Base-by-base conservation (phyloP, 2,888 invertebrate genomes). In the Erannis defoliaria region DNA sequence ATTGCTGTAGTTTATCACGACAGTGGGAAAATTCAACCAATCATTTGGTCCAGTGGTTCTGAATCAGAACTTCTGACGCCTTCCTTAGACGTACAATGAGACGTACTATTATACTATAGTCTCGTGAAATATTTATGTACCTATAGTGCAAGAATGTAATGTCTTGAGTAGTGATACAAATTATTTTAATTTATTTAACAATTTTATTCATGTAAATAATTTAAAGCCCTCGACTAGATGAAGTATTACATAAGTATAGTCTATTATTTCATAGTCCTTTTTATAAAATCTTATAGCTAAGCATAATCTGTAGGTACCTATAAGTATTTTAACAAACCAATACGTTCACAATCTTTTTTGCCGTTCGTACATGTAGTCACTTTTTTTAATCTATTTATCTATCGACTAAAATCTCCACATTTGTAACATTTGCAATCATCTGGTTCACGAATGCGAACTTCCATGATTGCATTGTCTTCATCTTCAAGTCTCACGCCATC, bases 381-480 rank as follows among this genome's bases (percentile, higher is more conserved):
- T n/a, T n/a, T n/a, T n/a, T 33, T 29, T 12, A 35, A 16, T 45
- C 21, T 48, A 12, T 42, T 29, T 54, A 31, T 53, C 93, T 94
- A 96, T 91, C 96, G 95, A 58, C 96, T 96, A 79, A 95, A 96
- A 80, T 97, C 97, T 62, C 97, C 97, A 82, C 98, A 98, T 87
- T 97, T 97, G 86, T 95, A 97, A 84, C 98, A 98, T 88, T 96
- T 96, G 90, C 98, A 98, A 76, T 98, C 97, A 31, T 96, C 96
- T 0, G 98, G 98, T 85, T 98, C 98, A 62, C 96, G 94, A 60
- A 98, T 92, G 74, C 96, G 96, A 40, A 98, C 95, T 77, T 97
- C 96, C 96, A 98, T 96, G 10, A 94, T 93, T 38, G 96, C 95
- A 73, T 94, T 90, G 31, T 95, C 96, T 72, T 95, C 95, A 9